Evolutionary conservation across 1,140 invertebrate genomes (phyloP).

Genomic region (Drosophila miranda): DNA sequence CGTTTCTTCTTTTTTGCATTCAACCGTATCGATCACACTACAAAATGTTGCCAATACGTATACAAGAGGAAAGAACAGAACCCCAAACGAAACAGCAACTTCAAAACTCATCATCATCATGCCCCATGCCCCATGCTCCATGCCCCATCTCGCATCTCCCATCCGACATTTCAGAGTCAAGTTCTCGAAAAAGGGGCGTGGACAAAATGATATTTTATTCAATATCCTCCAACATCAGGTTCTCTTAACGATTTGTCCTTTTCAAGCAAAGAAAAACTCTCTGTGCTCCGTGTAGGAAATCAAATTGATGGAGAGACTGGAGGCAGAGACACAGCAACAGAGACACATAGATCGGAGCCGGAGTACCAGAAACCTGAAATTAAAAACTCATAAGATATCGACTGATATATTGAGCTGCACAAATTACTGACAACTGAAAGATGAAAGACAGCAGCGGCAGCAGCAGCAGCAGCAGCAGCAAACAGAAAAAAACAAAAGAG

Average conservation of each 20-base stretch:
- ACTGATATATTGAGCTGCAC: conserved; percentile 83
- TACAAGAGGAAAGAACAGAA: background rate
- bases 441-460: conserved; percentile 56
- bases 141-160: conserved; percentile 6
- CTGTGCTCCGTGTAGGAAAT: conserved; percentile 54
- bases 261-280: conserved; percentile 71
- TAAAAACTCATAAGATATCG: conserved; percentile 83
- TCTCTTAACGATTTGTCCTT: conserved; percentile 79
- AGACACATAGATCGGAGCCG: conserved; percentile 6
- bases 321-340: conserved; percentile 1
- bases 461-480: background rate
- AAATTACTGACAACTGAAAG: conserved; percentile 81
- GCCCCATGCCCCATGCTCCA: conserved; percentile 9
- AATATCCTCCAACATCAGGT: conserved; percentile 65
- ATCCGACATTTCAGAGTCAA: no score
- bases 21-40: conserved; percentile 71
- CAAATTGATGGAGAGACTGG: conserved; percentile 72
- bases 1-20: conserved; percentile 47
- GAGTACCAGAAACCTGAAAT: conserved; percentile 73
- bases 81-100: conserved; percentile 7
- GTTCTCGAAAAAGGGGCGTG: conserved; percentile 65
- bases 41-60: conserved; percentile 71
- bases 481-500: conserved; percentile 41
- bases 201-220: conserved; percentile 82
- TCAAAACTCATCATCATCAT: conserved; percentile 68